Percentiles rank a stretch among this genome's conserved stretches.
Evolutionary conservation across 2,797 vertebrate genomes (phyloP).

Genomic region (Phoebastria nigripes): DNA sequence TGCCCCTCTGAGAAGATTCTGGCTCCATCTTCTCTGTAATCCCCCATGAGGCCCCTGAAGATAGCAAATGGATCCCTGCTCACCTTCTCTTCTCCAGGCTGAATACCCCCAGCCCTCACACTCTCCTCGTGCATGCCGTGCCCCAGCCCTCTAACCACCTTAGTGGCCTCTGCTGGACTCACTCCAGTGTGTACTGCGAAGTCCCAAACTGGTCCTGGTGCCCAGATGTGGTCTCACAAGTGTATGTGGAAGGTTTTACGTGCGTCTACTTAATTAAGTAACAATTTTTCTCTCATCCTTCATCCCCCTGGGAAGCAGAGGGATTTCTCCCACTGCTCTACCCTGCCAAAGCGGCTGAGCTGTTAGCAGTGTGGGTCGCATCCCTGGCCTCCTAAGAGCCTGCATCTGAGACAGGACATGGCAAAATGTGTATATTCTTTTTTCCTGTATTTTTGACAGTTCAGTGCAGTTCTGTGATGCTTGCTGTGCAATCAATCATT

Average conservation of each 20-base stretch:
- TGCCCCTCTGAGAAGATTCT: neutral
- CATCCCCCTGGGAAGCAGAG: too few relatives aligned
- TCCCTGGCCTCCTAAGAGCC: too few relatives aligned
- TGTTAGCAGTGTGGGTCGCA: too few relatives aligned
- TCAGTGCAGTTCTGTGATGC: too few relatives aligned
- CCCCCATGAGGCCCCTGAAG: neutral
- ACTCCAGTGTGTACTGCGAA: neutral
- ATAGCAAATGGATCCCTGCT: neutral
- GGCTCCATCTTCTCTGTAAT: neutral
- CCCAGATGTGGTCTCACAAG: neutral
- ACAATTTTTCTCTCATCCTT: too few relatives aligned
- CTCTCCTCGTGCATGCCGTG: accelerated
- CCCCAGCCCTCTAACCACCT: neutral
- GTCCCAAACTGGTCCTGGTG: neutral
- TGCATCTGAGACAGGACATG: too few relatives aligned
- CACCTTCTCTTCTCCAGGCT: neutral
- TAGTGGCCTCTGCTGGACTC: neutral
- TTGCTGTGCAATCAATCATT: too few relatives aligned
- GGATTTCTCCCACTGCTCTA: too few relatives aligned
- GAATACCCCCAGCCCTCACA: neutral
- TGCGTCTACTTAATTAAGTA: neutral
- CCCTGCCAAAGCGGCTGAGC: too few relatives aligned
- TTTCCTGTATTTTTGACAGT: too few relatives aligned
- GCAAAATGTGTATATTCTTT: too few relatives aligned
- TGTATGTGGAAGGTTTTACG: neutral